Evolutionary conservation across 2,888 invertebrate species (phyloP), one percentile per base, ranked within the genome.

Genomic region (Andrena trimmerana): DNA sequence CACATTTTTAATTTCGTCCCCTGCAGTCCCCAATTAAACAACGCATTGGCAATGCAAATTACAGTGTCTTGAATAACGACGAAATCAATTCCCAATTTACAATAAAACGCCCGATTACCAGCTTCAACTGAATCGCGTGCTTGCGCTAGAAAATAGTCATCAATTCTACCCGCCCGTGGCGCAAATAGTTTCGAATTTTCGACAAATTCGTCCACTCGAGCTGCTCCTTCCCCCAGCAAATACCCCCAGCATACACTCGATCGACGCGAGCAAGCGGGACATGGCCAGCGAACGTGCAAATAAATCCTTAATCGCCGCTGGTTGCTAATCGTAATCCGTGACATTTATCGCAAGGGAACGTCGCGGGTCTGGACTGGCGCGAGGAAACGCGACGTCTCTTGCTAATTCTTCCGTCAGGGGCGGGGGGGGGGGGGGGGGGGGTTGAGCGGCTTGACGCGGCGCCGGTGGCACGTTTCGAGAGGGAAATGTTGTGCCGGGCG

Each of bases 11-110:
- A 57, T 57, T 57, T 31, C 48, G 16, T 20, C 2, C 16, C 27
- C 27, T 16, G 27, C 29, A 27, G 5, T 16, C 8, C 2, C 57
- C 29, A 69, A 63, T 69, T 57, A 50, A 69, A 75, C 63, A 63
- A 36, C 16, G 31, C 31, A 68, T 68, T 36, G 6, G 24, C 42
- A 63, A 68, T 57, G 48, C 7, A 10, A 0, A 5, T 20, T n/a
- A 50, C 2, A 2, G 50, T 50, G 16, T 29, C 27, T 52, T 33
- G 48, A n/a, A 59, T 29, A 63, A 29, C 48, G 57, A 65, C 20
- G 13, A 59, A 70, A 66, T 79, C 70, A 60, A 60, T 42, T 70
- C 13, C 10, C 20, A 52, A 70, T 76, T 48, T 42, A 31, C 42
- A 70, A 48, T 50, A 31, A 42, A 54, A 48, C 31, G 7, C 48